Base-by-base conservation (phyloP, 2,888 invertebrate species). In the Tyria jacobaeae region DNA sequence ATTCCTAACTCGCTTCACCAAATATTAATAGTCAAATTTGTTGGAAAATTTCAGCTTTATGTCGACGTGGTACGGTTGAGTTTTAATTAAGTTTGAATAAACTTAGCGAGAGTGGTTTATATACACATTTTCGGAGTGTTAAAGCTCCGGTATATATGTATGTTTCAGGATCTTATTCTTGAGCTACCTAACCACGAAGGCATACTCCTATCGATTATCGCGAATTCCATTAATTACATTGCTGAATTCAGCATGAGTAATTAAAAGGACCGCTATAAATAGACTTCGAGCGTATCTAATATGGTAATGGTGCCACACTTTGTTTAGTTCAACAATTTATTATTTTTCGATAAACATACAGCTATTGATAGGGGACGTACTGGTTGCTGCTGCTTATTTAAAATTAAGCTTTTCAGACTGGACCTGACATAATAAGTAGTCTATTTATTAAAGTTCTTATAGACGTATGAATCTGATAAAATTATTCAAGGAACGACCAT, bases 1-100 rank as follows among this genome's bases (percentile, higher is more conserved):
- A 85, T 81, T 82, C 79, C 75, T 74, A 82, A 81, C 83, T 81
- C 78, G 75, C 80, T 78, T 79, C 71, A 75, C 69, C 59, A 78
- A 75, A 80, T 79, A 79, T 80, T 79, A 83, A 80, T 79, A 77
- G 71, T 71, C 60, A 74, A 71, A 62, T 62, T 49, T 62, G 24
- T 49, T 56, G 55, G 59, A 56, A 57, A 76, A 64, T 65, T 66
- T 75, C 50, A 67, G 53, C 70, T 67, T 66, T 67, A 62, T 49
- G 47, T 25, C 50, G 27, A 48, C 12, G 31, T 1, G 4, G 54
- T 68, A 70, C 62, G 57, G 63, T 60, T 57, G 48, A 27, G 25
- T 44, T 68, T 61, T 64, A 35, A 57, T 48, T 44, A 57, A 61
- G 21, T 48, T 21, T 7, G n/a, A 55, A 41, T 54, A 24, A 48